Conservation (phyloP, 2,888 invertebrate species). For the Leucoma salicis region DNA sequence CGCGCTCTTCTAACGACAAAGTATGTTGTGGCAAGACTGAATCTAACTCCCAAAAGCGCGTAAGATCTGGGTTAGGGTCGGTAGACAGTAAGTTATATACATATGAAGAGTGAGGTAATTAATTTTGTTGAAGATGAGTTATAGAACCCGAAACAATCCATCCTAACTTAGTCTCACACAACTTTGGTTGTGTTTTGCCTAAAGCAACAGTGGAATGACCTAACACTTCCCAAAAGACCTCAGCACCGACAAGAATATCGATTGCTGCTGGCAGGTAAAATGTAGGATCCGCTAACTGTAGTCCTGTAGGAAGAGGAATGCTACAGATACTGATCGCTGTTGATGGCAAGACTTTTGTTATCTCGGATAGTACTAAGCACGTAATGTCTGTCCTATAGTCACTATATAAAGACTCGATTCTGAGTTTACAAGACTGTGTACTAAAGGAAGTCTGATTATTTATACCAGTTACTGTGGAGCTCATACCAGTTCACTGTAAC, state of each 20-base stretch:
- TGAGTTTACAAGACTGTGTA: constrained; percentile 9
- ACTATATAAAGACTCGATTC: constrained; percentile 3
- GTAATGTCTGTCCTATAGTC: too few relatives aligned
- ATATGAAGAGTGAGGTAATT: neutral
- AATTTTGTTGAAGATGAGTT: too few relatives aligned
- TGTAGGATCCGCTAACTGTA: too few relatives aligned
- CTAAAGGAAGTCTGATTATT: too few relatives aligned
- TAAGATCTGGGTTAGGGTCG: neutral
- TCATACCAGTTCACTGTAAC: too few relatives aligned
- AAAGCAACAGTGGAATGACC: constrained; percentile 12
- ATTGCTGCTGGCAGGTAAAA: constrained; percentile 22
- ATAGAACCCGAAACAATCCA: constrained; percentile 31
- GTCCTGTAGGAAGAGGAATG: too few relatives aligned
- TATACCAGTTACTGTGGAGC: too few relatives aligned
- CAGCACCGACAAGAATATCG: constrained; percentile 26
- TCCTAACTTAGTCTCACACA: constrained; percentile 26
- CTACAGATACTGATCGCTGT: too few relatives aligned
- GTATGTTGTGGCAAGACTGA: constrained; percentile 13
- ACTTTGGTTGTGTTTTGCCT: too few relatives aligned
- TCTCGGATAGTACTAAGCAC: constrained; percentile 17
- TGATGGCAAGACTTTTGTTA: too few relatives aligned
- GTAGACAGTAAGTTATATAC: neutral
- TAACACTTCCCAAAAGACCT: constrained; percentile 26
- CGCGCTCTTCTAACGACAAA: too few relatives aligned
- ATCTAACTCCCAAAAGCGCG: constrained; percentile 28